A percentile compares a stretch with the other conserved stretches of the same genome.
phyloP scores from a whole-genome alignment of 2,888 invertebrate species.

The Doris montereyensis region DNA sequence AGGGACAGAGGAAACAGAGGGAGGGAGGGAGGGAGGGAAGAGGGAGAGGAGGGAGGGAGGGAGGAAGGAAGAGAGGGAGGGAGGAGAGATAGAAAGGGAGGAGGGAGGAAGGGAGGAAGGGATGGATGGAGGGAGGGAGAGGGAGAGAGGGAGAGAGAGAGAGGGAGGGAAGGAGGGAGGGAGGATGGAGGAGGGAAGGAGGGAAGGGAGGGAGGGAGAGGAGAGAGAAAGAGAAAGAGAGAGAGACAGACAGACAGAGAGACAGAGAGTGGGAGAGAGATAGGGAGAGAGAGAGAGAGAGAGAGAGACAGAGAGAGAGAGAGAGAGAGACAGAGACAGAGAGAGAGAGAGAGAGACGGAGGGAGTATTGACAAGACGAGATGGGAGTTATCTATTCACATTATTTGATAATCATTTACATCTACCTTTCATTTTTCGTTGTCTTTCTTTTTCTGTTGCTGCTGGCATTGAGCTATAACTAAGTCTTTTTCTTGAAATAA shows the following conservation, averaged over 20 bases:
- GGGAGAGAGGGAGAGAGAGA: background rate
- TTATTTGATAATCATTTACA: background rate
- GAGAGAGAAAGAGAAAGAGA: background rate
- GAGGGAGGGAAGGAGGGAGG: background rate
- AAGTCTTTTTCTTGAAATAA: too few relatives aligned
- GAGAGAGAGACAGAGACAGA: background rate
- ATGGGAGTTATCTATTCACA: background rate
- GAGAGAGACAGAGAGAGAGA: slow-evolving; percentile 4
- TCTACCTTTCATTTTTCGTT: background rate
- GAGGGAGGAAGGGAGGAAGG: too few relatives aligned
- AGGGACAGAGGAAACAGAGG: background rate
- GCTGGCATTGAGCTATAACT: too few relatives aligned
- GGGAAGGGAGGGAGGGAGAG: background rate
- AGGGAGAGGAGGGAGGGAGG: background rate
- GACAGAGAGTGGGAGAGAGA: background rate
- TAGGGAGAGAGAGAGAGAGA: background rate
- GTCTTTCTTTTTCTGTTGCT: background rate
- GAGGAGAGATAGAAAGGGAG: too few relatives aligned
- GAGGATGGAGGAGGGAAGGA: background rate
- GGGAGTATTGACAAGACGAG: background rate
- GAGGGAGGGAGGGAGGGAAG: slow-evolving; percentile 12
- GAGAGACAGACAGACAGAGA: background rate
- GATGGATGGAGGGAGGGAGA: too few relatives aligned
- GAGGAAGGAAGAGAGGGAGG: too few relatives aligned
- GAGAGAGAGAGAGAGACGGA: slow-evolving; percentile 1